phyloP scores from a whole-genome alignment of 2,113 vertebrate genomes.

The Hepsetus odoe region DNA sequence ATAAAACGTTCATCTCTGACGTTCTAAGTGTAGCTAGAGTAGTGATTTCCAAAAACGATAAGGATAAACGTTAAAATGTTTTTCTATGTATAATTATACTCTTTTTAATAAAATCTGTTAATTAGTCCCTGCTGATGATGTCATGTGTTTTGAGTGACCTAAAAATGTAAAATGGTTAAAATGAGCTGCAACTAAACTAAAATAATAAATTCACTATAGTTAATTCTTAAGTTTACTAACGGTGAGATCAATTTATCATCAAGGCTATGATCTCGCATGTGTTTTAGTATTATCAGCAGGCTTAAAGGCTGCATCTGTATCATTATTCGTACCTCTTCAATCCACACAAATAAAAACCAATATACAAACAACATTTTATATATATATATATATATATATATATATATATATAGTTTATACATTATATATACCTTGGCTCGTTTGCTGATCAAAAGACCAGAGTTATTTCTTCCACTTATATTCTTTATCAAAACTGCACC shows the following conservation, averaged over 20 bases:
- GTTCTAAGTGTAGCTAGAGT: neutral
- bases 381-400: neutral
- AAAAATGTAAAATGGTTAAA: slow-evolving; percentile 1
- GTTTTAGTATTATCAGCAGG: neutral
- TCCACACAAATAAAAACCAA: neutral
- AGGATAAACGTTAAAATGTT: neutral
- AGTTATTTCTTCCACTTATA: neutral
- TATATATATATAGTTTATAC: neutral
- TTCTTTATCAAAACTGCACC: neutral
- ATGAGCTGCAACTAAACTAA: neutral
- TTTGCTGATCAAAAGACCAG: neutral
- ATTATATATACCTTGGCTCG: neutral
- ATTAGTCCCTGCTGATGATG: neutral
- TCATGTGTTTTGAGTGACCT: neutral
- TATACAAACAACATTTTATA: neutral
- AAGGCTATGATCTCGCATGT: neutral
- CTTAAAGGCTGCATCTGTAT: neutral
- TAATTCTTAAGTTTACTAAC: neutral
- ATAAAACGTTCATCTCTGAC: neutral
- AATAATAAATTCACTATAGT: neutral
- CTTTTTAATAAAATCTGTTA: neutral
- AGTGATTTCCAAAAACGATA: neutral
- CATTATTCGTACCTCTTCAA: neutral
- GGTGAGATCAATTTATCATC: neutral
- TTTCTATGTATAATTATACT: neutral